phyloP scores from a whole-genome alignment of 2,888 invertebrate genomes.

The Rhamnusium bicolor region DNA sequence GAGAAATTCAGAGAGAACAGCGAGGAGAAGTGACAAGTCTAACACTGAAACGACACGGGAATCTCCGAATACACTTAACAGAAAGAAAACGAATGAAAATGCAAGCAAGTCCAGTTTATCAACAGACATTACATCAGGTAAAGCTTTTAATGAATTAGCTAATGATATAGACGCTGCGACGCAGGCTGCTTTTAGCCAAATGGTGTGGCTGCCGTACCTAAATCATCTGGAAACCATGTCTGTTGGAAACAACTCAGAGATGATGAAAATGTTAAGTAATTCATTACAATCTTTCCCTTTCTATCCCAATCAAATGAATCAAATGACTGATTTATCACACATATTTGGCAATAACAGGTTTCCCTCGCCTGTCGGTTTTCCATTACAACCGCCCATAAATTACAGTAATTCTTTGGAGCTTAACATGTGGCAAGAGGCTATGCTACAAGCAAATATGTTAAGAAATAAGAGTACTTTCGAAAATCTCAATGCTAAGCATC shows the following conservation, averaged over 20 bases:
- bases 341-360: slow-evolving; percentile 70
- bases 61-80: slow-evolving; percentile 15
- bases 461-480: slow-evolving; percentile 63
- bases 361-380: slow-evolving; percentile 69
- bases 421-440: slow-evolving; percentile 82
- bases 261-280: slow-evolving; percentile 73
- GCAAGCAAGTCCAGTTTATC: slow-evolving; percentile 24
- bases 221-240: slow-evolving; percentile 77
- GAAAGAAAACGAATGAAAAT: slow-evolving; percentile 42
- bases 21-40: slow-evolving; percentile 59
- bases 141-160: slow-evolving; percentile 69
- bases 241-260: slow-evolving; percentile 72
- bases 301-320: slow-evolving; percentile 69
- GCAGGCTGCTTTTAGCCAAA: slow-evolving; percentile 80
- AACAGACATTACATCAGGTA: slow-evolving; percentile 42
- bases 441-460: slow-evolving; percentile 70
- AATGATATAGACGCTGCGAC: slow-evolving; percentile 81
- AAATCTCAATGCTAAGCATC: slow-evolving; percentile 53
- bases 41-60: slow-evolving; percentile 35
- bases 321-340: slow-evolving; percentile 72
- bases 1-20: slow-evolving; percentile 50
- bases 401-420: slow-evolving; percentile 75
- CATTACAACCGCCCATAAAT: slow-evolving; percentile 68
- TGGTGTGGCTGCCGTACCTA: slow-evolving; percentile 83
- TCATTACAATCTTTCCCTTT: slow-evolving; percentile 72